phyloP scores from a whole-genome alignment of 2,113 vertebrate species.

The Macquaria australasica region DNA sequence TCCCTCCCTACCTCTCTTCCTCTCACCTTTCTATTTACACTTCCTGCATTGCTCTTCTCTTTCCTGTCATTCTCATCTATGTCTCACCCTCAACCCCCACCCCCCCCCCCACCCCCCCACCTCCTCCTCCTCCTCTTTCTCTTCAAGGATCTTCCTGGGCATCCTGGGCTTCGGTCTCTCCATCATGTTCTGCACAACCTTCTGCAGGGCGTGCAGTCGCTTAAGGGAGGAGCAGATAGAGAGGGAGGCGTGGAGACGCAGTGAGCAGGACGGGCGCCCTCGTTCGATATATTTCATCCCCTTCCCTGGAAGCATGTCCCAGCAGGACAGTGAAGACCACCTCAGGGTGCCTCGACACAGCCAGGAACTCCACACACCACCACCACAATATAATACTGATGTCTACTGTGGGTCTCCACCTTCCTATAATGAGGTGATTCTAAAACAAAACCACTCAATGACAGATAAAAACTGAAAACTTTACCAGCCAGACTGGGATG shows the following conservation, averaged over 20 bases:
- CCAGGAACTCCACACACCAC: conserved; percentile 37
- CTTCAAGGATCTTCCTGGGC: conserved; percentile 70
- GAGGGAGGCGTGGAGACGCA: conserved; percentile 32
- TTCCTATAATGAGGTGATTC: conserved; percentile 73
- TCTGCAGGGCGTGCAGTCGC: conserved; percentile 64
- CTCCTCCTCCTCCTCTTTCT: background rate
- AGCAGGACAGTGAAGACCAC: conserved; percentile 48
- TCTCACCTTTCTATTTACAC: background rate
- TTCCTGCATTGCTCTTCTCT: background rate
- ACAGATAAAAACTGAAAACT: background rate
- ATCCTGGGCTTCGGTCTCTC: conserved; percentile 69
- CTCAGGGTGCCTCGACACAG: conserved; percentile 26
- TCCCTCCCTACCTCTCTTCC: no score
- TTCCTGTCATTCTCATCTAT: background rate
- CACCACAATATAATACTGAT: conserved; percentile 51
- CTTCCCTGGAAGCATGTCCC: conserved; percentile 55
- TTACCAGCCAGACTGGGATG: background rate
- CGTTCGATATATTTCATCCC: conserved; percentile 75
- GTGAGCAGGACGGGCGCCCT: background rate
- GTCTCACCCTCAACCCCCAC: background rate
- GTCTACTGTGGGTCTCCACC: conserved; percentile 61
- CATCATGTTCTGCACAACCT: conserved; percentile 74
- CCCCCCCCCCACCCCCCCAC: background rate
- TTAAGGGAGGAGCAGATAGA: conserved; percentile 50
- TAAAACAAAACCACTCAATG: background rate